Evolutionary conservation across 2,797 vertebrate species (phyloP).

Genomic region (Helostoma temminkii): DNA sequence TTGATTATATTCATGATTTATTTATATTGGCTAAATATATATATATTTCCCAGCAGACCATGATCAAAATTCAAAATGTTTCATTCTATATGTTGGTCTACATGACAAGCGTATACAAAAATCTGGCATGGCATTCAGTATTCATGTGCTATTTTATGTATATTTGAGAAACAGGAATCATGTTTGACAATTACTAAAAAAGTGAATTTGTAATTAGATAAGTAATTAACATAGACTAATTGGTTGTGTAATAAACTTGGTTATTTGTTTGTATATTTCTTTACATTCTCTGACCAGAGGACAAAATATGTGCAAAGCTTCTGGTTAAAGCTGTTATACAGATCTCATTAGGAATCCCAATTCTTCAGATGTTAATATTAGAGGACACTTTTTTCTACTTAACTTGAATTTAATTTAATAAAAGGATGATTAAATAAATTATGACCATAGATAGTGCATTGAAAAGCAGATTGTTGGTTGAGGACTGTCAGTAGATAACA

Average conservation of each 20-base stretch:
- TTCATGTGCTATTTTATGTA: too few species aligned
- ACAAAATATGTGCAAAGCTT: background rate
- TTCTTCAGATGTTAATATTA: constrained; percentile 8
- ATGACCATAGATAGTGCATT: constrained; percentile 1
- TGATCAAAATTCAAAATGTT: too few species aligned
- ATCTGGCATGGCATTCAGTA: background rate
- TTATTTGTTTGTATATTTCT: background rate
- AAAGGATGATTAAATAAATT: constrained; percentile 21
- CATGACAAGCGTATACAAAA: too few species aligned
- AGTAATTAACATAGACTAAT: too few species aligned
- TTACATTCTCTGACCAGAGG: background rate
- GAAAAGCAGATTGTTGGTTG: constrained; percentile 33
- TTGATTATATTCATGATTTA: too few species aligned
- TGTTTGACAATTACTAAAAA: too few species aligned
- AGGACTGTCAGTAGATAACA: constrained; percentile 25
- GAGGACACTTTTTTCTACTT: constrained; percentile 7
- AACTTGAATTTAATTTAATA: constrained; percentile 13
- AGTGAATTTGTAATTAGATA: too few species aligned
- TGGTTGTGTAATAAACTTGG: background rate
- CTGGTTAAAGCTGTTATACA: constrained; percentile 8
- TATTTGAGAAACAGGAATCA: too few species aligned
- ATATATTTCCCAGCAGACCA: too few species aligned
- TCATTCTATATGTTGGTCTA: too few species aligned
- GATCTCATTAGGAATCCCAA: constrained; percentile 5
- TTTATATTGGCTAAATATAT: too few species aligned